Percentiles rank a stretch among this genome's conserved stretches.
phyloP scores from a whole-genome alignment of 2,888 invertebrate genomes.

The Liodrosophila aerea region DNA sequence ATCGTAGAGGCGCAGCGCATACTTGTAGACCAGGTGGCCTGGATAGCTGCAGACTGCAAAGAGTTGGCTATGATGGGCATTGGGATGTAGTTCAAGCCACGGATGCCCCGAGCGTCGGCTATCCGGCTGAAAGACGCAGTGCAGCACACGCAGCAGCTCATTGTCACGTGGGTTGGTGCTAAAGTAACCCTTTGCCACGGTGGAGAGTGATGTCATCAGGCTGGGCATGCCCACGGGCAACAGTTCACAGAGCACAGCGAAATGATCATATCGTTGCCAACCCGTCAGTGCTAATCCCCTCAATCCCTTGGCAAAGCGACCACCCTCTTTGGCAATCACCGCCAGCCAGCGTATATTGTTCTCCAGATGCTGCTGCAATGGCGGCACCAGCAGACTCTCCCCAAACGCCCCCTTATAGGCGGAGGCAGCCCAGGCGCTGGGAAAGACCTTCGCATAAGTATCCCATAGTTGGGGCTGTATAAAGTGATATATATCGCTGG shows the following conservation, averaged over 20 bases:
- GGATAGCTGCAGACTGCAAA: constrained; percentile 87
- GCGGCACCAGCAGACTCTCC: constrained; percentile 87
- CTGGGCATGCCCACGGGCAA: constrained; percentile 87
- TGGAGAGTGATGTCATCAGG: constrained; percentile 85
- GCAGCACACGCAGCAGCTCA: constrained; percentile 83
- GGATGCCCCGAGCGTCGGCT: constrained; percentile 82
- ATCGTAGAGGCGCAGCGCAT: constrained; percentile 81
- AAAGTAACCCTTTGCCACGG: constrained; percentile 85
- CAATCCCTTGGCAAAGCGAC: constrained; percentile 82
- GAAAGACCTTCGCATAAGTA: constrained; percentile 87
- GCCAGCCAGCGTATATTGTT: constrained; percentile 88
- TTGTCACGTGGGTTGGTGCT: constrained; percentile 83
- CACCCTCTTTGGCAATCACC: constrained; percentile 85
- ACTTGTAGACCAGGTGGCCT: constrained; percentile 84
- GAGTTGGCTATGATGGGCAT: constrained; percentile 85
- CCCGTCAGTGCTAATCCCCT: constrained; percentile 81
- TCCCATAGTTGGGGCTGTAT: constrained; percentile 85
- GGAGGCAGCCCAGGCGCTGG: constrained; percentile 88
- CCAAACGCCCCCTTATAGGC: constrained; percentile 91
- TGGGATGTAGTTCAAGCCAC: constrained; percentile 85
- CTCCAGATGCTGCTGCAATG: constrained; percentile 87
- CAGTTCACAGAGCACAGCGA: constrained; percentile 87
- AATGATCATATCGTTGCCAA: constrained; percentile 86
- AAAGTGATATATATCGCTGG: constrained; percentile 87
- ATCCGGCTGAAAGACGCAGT: constrained; percentile 84